These are phyloP conservation scores for Brachionus paranguensis DNA, from an alignment of 1,140 invertebrate species.

Conservation along the genomic window DNA sequence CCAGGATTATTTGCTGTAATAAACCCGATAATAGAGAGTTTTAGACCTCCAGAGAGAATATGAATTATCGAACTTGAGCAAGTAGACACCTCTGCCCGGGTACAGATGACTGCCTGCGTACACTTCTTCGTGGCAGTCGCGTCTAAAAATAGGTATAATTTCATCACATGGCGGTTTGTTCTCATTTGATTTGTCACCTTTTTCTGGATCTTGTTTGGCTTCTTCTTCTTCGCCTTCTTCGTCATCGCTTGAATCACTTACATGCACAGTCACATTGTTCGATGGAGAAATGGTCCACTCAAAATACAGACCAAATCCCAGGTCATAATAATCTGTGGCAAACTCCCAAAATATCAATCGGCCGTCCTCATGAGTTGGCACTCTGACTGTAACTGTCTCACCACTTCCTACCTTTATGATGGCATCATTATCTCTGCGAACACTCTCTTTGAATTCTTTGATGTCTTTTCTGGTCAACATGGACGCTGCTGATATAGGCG, in stretches of 20 bases:
- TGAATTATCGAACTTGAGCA: slow-evolving; percentile 98
- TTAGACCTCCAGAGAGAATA: slow-evolving; percentile 98
- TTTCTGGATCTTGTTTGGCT: slow-evolving; percentile 43
- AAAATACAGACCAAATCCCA: slow-evolving; percentile 96
- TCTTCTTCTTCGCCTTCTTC: slow-evolving; percentile 52
- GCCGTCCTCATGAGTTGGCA: slow-evolving; percentile 90
- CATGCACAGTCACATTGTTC: slow-evolving; percentile 67
- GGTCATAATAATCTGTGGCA: slow-evolving; percentile 92
- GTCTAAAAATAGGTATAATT: slow-evolving; percentile 82
- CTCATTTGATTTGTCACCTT: slow-evolving; percentile 46
- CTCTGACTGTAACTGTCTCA: slow-evolving; percentile 91
- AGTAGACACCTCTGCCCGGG: slow-evolving; percentile 86
- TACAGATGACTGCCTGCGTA: slow-evolving; percentile 94
- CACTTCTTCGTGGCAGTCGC: slow-evolving; percentile 92
- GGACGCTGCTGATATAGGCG: slow-evolving; percentile 68
- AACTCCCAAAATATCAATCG: slow-evolving; percentile 98
- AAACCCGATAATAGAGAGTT: slow-evolving; percentile 73
- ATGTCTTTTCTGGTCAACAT: slow-evolving; percentile 92
- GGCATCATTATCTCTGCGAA: slow-evolving; percentile 73
- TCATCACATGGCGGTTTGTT: slow-evolving; percentile 65
- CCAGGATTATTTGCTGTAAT: slow-evolving; percentile 32
- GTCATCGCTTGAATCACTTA: slow-evolving; percentile 84
- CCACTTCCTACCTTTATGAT: slow-evolving; percentile 93
- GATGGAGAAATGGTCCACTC: slow-evolving; percentile 83
- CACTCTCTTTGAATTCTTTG: slow-evolving; percentile 71